A percentile compares a stretch with the other conserved stretches of the same genome.
phyloP scores from a whole-genome alignment of 2,797 vertebrate genomes.

The Betta splendens region DNA sequence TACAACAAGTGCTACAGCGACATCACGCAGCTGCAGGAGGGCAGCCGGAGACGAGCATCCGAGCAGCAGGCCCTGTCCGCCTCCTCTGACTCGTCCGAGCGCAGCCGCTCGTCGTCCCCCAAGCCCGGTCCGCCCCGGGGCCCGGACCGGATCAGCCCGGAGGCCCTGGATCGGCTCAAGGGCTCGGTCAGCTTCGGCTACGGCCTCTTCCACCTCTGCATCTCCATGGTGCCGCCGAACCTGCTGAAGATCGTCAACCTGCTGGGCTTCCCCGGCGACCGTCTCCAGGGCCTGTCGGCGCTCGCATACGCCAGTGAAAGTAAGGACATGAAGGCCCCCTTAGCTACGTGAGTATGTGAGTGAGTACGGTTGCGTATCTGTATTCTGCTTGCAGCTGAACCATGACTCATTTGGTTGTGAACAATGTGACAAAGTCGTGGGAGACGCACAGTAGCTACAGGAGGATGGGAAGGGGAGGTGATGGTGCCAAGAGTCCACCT shows the following conservation, averaged over 20 bases:
- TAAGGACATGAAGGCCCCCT: slow-evolving; percentile 99
- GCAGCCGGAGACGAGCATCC: slow-evolving; percentile 84
- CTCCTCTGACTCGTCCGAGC: slow-evolving; percentile 82
- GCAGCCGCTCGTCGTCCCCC: slow-evolving; percentile 72
- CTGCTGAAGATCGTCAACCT: slow-evolving; percentile 99
- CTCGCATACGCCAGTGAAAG: slow-evolving; percentile 98
- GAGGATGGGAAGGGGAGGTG: not conserved
- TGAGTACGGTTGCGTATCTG: slow-evolving; percentile 51
- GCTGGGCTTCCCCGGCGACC: slow-evolving; percentile 98
- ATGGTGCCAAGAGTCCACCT: not conserved
- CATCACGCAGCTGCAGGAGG: slow-evolving; percentile 94
- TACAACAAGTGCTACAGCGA: slow-evolving; percentile 98
- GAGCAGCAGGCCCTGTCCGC: slow-evolving; percentile 73
- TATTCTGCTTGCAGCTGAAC: slow-evolving; percentile 14
- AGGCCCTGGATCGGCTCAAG: slow-evolving; percentile 94
- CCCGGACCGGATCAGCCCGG: slow-evolving; percentile 77
- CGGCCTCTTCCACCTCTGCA: slow-evolving; percentile 99
- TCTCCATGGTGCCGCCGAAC: slow-evolving; percentile 99
- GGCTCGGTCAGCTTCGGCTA: slow-evolving; percentile 99
- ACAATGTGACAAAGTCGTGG: slow-evolving; percentile 1
- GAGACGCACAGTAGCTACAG: slow-evolving; percentile 7
- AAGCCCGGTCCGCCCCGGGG: slow-evolving; percentile 70
- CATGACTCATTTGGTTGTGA: not conserved
- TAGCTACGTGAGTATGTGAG: slow-evolving; percentile 99
- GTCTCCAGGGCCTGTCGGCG: slow-evolving; percentile 94